Evolutionary conservation across 2,888 invertebrate genomes (phyloP), one percentile per base, ranked within the genome.

Genomic region (Drosophila borborema): DNA sequence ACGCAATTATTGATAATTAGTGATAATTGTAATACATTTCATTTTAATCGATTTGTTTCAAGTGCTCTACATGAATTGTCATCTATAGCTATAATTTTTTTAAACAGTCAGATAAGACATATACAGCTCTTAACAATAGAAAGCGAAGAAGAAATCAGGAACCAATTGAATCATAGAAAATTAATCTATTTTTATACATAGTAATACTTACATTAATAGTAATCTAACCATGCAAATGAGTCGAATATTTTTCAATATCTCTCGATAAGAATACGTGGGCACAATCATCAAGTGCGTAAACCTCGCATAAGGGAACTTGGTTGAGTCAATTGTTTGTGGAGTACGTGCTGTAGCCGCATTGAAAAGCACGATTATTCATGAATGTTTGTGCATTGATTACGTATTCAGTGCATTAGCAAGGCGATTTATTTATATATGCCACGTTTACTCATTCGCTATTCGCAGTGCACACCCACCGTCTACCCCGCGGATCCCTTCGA

Each of bases 401-500:
- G 51, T 28, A 62, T 77, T 68, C 59, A 55, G 61, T 75, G 62
- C 64, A 54, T 54, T 38, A 64, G 58, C 43, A 67, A 60, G 16
- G 31, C 31, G 2, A 36, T n/a, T 9, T 61, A 28, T 46, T 16
- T 28, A 36, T 45, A 8, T 14, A 8, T 14, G n/a, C 40, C 18
- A 45, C 28, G 49, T 53, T 60, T 38, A 53, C 18, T 34, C 43
- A 63, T 64, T 71, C 31, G 23, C 3, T 65, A 28, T 65, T 75
- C 67, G 3, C 55, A 97, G 97, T 97, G 97, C 93, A 97, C 97
- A 79, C 97, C 97, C 91, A 97, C 97, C 80, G 97, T 98, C 76
- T 97, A 96, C 93, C 97, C 97, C 48, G 97, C 97, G 74, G 96
- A 97, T 82, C 96, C 96, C 46, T 98, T 97, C 93, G 97, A 98